These are phyloP conservation scores for Etheostoma cragini DNA, from an alignment of 2,113 vertebrate genomes.

Conservation along the genomic window DNA sequence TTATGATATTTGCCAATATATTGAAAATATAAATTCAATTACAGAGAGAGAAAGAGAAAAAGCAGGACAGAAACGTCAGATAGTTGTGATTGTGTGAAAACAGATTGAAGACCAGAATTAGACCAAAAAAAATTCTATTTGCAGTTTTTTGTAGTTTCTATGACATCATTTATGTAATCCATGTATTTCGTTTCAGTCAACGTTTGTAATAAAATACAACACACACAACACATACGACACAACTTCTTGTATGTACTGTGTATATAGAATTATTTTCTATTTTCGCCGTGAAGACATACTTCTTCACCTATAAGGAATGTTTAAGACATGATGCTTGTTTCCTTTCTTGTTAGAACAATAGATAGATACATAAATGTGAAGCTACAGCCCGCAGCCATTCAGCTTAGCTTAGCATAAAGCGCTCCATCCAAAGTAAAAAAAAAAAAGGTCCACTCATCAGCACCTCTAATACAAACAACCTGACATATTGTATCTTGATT, in stretches of 20 bases:
- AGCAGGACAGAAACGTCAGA: neutral
- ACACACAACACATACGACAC: too few relatives aligned
- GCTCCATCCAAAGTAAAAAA: neutral
- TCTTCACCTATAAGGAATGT: neutral
- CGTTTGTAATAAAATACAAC: neutral
- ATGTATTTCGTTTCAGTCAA: neutral
- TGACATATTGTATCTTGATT: neutral
- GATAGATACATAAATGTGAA: neutral
- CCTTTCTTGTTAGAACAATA: neutral
- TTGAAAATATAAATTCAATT: conserved; percentile 28
- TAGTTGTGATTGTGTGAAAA: neutral
- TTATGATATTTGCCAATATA: conserved; percentile 13
- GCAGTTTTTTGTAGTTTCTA: neutral
- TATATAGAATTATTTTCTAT: neutral
- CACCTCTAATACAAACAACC: neutral
- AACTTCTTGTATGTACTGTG: neutral
- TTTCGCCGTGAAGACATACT: neutral
- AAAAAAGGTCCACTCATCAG: neutral
- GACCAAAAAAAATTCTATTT: neutral
- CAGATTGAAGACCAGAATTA: too few relatives aligned
- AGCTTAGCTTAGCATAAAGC: neutral
- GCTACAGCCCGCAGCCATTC: neutral
- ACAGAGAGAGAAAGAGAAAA: neutral
- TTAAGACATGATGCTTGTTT: neutral
- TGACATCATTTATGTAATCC: neutral